Evolutionary conservation across 2,113 vertebrate genomes (phyloP).

Genomic region (Struthio camelus): DNA sequence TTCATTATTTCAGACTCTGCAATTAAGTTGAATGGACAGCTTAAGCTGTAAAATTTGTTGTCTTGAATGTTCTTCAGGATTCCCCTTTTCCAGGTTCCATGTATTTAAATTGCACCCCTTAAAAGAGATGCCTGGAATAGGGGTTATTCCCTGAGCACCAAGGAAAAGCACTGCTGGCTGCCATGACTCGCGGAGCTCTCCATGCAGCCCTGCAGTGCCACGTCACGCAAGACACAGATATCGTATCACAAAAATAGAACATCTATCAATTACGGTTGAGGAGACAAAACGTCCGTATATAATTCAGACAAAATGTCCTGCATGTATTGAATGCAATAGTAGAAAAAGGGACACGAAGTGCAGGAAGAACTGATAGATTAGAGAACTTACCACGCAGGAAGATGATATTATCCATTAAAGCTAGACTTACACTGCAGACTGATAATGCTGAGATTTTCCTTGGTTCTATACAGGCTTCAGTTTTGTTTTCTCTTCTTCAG

Average conservation of each 20-base stretch:
- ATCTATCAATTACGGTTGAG: slow-evolving; percentile 44
- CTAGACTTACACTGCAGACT: background rate
- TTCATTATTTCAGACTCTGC: background rate
- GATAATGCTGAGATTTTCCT: background rate
- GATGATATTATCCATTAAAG: fast-evolving
- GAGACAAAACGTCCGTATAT: slow-evolving; percentile 24
- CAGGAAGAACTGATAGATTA: background rate
- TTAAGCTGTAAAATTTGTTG: background rate
- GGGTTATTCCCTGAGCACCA: background rate
- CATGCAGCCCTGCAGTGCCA: background rate
- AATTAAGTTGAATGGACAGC: background rate
- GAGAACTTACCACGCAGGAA: background rate
- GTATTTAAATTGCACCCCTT: background rate
- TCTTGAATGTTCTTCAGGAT: background rate
- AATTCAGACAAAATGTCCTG: slow-evolving; percentile 21
- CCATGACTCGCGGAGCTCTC: background rate
- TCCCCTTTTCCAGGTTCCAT: background rate
- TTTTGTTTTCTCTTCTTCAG: background rate
- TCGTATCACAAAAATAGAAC: slow-evolving; percentile 41
- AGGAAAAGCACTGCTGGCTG: background rate
- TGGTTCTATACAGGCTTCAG: background rate
- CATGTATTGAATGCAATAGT: background rate
- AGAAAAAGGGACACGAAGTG: background rate
- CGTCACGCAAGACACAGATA: background rate
- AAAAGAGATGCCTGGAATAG: background rate